These are phyloP conservation scores for Platycnemis pennipes DNA, from an alignment of 2,888 invertebrate genomes.

Conservation along the genomic window DNA sequence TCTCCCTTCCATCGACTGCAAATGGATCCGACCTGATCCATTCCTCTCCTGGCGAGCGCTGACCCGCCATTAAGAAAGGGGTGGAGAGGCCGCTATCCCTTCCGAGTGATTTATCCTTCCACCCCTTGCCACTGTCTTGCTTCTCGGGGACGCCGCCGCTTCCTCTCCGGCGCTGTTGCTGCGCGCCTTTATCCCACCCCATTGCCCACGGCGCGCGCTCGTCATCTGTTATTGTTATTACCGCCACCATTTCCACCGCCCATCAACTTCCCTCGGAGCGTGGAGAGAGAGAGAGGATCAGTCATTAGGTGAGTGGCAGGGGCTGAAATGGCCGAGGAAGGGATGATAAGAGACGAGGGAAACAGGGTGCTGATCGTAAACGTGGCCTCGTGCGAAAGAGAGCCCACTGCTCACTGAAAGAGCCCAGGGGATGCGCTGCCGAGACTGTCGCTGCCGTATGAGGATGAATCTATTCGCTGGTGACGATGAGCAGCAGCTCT, in stretches of 20 bases:
- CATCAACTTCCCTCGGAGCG: background rate
- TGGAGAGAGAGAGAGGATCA: background rate
- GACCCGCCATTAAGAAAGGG: background rate
- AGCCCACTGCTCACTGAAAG: too few relatives aligned
- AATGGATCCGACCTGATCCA: too few relatives aligned
- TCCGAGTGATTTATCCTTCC: slow-evolving; percentile 1
- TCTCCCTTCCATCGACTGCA: too few relatives aligned
- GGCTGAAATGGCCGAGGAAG: background rate
- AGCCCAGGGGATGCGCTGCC: too few relatives aligned
- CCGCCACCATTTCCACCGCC: background rate
- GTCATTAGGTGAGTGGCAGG: background rate
- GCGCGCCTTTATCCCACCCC: background rate
- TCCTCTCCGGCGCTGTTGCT: background rate
- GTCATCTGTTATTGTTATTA: slow-evolving; percentile 16
- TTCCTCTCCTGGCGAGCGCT: background rate
- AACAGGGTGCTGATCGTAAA: background rate
- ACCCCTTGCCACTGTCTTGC: background rate
- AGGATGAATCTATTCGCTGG: too few relatives aligned
- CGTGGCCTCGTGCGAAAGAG: too few relatives aligned
- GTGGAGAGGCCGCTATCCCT: background rate
- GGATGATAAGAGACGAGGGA: background rate
- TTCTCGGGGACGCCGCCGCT: background rate
- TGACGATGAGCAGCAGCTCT: too few relatives aligned
- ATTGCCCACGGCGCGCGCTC: background rate
- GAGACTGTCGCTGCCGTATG: too few relatives aligned